Percentiles rank a stretch among this genome's conserved stretches.
phyloP scores from a whole-genome alignment of 2,888 invertebrate genomes.

The Tiliacea aurago region DNA sequence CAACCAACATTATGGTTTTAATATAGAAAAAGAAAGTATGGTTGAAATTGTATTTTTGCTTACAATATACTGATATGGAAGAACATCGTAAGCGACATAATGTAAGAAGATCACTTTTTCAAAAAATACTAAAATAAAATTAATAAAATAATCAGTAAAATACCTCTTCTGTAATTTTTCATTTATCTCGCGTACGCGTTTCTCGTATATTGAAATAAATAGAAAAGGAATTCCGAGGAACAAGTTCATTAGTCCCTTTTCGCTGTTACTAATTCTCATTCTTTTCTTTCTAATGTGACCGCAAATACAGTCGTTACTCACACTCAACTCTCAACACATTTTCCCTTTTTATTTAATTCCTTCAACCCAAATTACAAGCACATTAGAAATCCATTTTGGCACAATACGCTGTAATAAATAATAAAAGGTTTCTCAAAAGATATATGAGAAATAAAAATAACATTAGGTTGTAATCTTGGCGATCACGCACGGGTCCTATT shows the following conservation, averaged over 20 bases:
- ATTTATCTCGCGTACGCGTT: no score
- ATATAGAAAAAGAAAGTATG: no score
- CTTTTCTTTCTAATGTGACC: conserved; percentile 8
- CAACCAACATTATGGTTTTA: no score
- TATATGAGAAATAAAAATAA: conserved; percentile 57
- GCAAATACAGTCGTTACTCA: conserved; percentile 3
- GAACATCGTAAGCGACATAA: no score
- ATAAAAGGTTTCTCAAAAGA: conserved; percentile 56
- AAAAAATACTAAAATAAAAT: no score
- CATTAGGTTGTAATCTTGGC: conserved; percentile 55
- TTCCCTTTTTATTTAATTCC: conserved; percentile 26
- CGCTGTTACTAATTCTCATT: neutral
- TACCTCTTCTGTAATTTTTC: no score
- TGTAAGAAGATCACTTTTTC: no score
- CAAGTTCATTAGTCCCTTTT: neutral
- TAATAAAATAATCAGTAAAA: no score
- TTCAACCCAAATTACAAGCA: conserved; percentile 25
- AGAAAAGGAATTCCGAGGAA: neutral
- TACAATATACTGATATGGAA: no score
- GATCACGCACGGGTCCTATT: conserved; percentile 63
- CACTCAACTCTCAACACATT: conserved; percentile 15
- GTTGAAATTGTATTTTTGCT: no score
- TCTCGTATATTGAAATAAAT: neutral
- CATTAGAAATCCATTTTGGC: conserved; percentile 48
- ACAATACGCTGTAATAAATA: conserved; percentile 57